Conservation (phyloP, 2,797 vertebrate genomes). For the Chelmon rostratus region DNA sequence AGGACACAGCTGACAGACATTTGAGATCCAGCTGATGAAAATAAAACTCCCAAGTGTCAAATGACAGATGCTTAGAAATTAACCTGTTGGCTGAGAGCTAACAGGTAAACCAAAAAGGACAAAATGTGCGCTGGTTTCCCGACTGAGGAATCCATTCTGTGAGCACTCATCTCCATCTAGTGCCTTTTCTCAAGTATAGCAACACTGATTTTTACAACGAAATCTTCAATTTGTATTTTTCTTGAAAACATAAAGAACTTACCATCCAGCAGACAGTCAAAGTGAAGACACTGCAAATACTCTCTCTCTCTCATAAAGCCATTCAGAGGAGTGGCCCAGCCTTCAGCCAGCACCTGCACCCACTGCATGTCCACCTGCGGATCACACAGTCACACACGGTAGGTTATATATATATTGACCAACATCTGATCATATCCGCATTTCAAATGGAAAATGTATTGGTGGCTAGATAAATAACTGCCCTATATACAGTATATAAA, state of each 20-base stretch:
- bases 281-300: constrained; percentile 98
- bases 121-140: not conserved
- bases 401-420: not conserved
- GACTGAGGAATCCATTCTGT: constrained; percentile 9
- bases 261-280: constrained; percentile 98
- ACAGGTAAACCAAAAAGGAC: not conserved
- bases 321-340: constrained; percentile 97
- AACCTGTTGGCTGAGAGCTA: not conserved
- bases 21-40: not conserved
- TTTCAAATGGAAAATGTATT: not conserved
- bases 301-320: constrained; percentile 99
- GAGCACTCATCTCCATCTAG: constrained; percentile 64
- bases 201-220: not conserved
- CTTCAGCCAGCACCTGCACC: constrained; percentile 98
- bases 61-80: not conserved
- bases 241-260: constrained; percentile 56
- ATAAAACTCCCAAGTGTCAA: not conserved
- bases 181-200: constrained; percentile 37
- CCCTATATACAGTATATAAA: not conserved
- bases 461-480: not conserved
- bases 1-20: constrained; percentile 8
- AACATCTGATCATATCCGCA: not conserved
- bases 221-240: not conserved
- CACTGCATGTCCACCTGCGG: constrained; percentile 98
- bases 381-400: constrained; percentile 4